These are phyloP conservation scores for Cololabis saira DNA, from an alignment of 2,113 vertebrate genomes.

Conservation along the genomic window DNA sequence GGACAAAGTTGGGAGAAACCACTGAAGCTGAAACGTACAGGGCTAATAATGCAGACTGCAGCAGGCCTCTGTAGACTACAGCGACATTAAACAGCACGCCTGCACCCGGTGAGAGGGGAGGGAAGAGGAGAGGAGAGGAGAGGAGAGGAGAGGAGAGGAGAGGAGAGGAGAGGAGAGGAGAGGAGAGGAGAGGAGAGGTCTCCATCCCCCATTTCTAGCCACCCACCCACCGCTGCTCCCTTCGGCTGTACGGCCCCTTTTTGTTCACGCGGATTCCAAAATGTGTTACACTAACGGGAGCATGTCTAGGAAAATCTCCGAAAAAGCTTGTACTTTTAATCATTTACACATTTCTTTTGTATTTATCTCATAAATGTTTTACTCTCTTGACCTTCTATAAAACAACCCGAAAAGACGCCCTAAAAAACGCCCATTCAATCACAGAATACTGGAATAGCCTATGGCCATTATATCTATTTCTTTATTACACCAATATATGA, in stretches of 20 bases:
- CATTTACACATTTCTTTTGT: neutral
- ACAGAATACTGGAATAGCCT: too few relatives aligned
- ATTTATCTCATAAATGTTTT: too few relatives aligned
- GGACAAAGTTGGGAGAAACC: neutral
- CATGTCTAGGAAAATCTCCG: neutral
- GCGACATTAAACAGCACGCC: constrained; percentile 20
- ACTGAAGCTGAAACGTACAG: neutral
- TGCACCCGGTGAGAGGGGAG: constrained; percentile 3
- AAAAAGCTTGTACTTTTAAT: neutral
- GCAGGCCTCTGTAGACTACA: neutral
- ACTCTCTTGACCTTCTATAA: too few relatives aligned
- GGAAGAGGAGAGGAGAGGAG: constrained; percentile 35
- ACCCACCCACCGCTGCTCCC: constrained; percentile 53
- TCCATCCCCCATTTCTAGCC: constrained; percentile 64
- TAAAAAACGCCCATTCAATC: too few relatives aligned
- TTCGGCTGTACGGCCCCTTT: constrained; percentile 64
- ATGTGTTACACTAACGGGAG: neutral
- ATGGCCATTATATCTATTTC: too few relatives aligned
- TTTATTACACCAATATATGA: too few relatives aligned
- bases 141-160: constrained; percentile 28
- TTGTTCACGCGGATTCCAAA: constrained; percentile 50
- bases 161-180: constrained; percentile 40
- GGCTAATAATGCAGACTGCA: neutral
- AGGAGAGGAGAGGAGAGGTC: constrained; percentile 39
- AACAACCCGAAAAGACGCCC: too few relatives aligned